Conservation (phyloP, 2,797 vertebrate genomes). For the Anniella stebbinsi region DNA sequence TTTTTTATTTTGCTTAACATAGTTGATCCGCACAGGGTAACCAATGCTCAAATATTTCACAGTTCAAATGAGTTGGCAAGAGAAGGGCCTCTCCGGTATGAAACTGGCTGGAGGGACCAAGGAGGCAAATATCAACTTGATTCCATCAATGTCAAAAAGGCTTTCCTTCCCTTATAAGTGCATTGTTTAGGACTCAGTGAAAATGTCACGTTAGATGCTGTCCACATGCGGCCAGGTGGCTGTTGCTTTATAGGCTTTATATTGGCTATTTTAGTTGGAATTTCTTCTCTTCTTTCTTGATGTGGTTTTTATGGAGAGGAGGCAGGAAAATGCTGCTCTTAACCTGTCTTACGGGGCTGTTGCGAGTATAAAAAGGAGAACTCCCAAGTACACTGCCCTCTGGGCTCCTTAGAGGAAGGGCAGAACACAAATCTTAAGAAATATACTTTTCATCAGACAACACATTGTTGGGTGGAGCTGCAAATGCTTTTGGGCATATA, state of each 20-base stretch:
- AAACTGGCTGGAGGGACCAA: background rate
- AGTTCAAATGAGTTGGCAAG: slow-evolving; percentile 20
- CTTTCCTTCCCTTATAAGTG: slow-evolving; percentile 15
- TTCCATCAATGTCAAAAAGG: background rate
- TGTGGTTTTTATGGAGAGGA: background rate
- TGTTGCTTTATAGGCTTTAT: background rate
- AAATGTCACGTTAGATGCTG: background rate
- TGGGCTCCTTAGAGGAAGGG: background rate
- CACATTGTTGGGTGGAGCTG: background rate
- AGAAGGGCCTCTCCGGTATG: background rate
- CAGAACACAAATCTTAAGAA: background rate
- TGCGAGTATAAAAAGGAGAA: background rate
- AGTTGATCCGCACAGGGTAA: background rate
- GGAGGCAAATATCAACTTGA: slow-evolving; percentile 15
- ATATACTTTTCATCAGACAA: background rate
- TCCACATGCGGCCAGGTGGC: background rate
- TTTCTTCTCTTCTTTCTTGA: background rate
- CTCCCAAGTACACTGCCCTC: background rate
- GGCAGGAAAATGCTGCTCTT: background rate
- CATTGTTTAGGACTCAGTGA: background rate
- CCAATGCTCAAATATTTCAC: background rate
- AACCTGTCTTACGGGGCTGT: background rate
- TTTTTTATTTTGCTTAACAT: slow-evolving; percentile 16
- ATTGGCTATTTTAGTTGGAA: background rate
- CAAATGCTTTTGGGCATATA: background rate